These are phyloP conservation scores for Zonitis immaculata DNA, from an alignment of 2,888 invertebrate species.

Conservation along the genomic window DNA sequence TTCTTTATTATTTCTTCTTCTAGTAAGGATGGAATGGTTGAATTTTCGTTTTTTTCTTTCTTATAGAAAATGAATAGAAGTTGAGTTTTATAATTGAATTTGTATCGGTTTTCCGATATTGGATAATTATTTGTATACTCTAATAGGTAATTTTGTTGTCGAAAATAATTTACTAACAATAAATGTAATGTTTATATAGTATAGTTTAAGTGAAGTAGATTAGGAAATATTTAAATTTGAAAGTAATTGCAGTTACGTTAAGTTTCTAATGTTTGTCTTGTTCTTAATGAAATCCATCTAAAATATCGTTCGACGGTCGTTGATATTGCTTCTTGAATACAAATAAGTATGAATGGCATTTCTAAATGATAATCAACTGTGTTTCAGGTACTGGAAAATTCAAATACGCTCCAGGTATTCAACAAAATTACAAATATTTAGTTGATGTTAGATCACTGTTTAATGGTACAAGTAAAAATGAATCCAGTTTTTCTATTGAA, in stretches of 20 bases:
- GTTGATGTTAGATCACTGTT: slow-evolving; percentile 69
- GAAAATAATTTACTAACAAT: too few relatives aligned
- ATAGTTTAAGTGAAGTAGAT: background rate
- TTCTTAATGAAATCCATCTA: slow-evolving; percentile 15
- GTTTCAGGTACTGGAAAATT: slow-evolving; percentile 58
- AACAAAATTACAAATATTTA: slow-evolving; percentile 68
- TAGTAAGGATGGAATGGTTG: too few relatives aligned
- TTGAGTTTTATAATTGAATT: background rate
- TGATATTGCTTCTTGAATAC: slow-evolving; percentile 27
- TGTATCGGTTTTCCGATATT: too few relatives aligned
- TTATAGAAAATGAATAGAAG: background rate
- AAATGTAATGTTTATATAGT: background rate
- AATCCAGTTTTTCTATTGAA: slow-evolving; percentile 62
- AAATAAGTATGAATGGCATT: slow-evolving; percentile 23
- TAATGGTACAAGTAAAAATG: slow-evolving; percentile 64
- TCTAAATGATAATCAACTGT: slow-evolving; percentile 20
- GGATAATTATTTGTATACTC: too few relatives aligned
- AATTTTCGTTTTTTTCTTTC: background rate
- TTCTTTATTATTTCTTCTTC: too few relatives aligned
- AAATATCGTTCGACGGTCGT: slow-evolving; percentile 19
- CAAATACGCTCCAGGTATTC: slow-evolving; percentile 55
- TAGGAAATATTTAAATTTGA: slow-evolving; percentile 6
- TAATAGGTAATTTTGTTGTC: too few relatives aligned
- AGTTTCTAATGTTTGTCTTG: slow-evolving; percentile 18
- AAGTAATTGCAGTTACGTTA: slow-evolving; percentile 13